phyloP scores from a whole-genome alignment of 2,888 invertebrate genomes.

The Unio pictorum region DNA sequence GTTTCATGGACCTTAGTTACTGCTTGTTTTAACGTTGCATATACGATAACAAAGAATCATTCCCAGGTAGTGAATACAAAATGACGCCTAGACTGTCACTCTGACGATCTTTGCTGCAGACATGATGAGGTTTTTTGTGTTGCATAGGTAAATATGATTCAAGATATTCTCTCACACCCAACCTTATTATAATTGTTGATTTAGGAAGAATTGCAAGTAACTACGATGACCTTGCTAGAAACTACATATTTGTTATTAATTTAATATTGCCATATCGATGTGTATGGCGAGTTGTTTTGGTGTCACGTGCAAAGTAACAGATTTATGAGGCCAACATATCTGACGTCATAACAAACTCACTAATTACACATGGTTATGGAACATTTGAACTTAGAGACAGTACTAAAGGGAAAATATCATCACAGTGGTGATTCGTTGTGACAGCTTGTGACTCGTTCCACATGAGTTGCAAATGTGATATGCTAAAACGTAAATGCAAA shows the following conservation, averaged over 20 bases:
- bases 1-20: slow-evolving; percentile 65
- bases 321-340: too few relatives aligned
- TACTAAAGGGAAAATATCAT: too few relatives aligned
- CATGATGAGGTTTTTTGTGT: slow-evolving; percentile 55
- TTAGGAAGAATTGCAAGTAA: slow-evolving; percentile 59
- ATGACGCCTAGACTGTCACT: slow-evolving; percentile 46
- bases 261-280: slow-evolving; percentile 28
- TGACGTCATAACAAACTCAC: too few relatives aligned
- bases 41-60: slow-evolving; percentile 49
- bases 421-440: too few relatives aligned
- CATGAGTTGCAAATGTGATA: too few relatives aligned
- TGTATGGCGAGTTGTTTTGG: slow-evolving; percentile 18
- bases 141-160: slow-evolving; percentile 54
- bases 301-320: slow-evolving; percentile 14
- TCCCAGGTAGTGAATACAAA: slow-evolving; percentile 19
- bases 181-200: slow-evolving; percentile 59
- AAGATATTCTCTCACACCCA: slow-evolving; percentile 65
- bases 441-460: too few relatives aligned
- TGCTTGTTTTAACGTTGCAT: slow-evolving; percentile 60
- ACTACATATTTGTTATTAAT: slow-evolving; percentile 51
- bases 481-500: too few relatives aligned
- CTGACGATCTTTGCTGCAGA: slow-evolving; percentile 50
- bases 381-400: too few relatives aligned
- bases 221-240: slow-evolving; percentile 43
- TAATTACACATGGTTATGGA: too few relatives aligned